Evolutionary conservation across 2,113 vertebrate species (phyloP).

Genomic region (Pterophyllum scalare): DNA sequence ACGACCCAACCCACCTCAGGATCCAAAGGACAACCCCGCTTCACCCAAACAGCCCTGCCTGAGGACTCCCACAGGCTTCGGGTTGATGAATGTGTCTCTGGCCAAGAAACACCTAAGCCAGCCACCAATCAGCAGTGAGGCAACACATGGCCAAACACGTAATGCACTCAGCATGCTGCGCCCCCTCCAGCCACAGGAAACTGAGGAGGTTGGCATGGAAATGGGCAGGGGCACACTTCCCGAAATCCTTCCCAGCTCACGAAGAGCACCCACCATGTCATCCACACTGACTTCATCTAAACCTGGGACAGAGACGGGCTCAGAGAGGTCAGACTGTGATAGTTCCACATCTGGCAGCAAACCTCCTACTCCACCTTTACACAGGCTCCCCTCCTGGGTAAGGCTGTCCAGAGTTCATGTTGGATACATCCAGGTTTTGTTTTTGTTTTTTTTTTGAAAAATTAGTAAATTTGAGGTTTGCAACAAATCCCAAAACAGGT

Average conservation of each 20-base stretch:
- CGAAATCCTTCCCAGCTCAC: neutral
- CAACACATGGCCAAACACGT: slow-evolving; percentile 85
- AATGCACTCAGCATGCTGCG: slow-evolving; percentile 98
- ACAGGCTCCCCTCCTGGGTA: slow-evolving; percentile 98
- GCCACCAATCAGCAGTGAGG: slow-evolving; percentile 88
- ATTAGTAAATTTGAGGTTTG: neutral
- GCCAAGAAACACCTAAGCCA: slow-evolving; percentile 95
- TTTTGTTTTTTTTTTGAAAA: neutral
- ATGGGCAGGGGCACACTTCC: slow-evolving; percentile 64
- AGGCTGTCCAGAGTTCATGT: slow-evolving; percentile 31
- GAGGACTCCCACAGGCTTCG: slow-evolving; percentile 83
- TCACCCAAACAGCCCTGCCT: slow-evolving; percentile 84
- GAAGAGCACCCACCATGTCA: neutral
- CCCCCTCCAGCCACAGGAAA: slow-evolving; percentile 88
- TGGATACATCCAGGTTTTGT: neutral
- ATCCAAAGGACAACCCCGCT: slow-evolving; percentile 71
- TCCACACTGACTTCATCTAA: neutral
- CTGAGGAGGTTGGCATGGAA: slow-evolving; percentile 82
- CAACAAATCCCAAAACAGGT: neutral
- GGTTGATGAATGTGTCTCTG: slow-evolving; percentile 79
- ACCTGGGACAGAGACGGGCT: slow-evolving; percentile 55
- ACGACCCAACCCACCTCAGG: slow-evolving; percentile 74
- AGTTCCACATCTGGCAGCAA: slow-evolving; percentile 78
- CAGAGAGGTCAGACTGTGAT: slow-evolving; percentile 60
- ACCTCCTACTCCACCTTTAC: slow-evolving; percentile 94